Evolutionary conservation across 2,797 vertebrate genomes (phyloP), one percentile per base, ranked within the genome.

Genomic region (Enteromius anoplus): DNA sequence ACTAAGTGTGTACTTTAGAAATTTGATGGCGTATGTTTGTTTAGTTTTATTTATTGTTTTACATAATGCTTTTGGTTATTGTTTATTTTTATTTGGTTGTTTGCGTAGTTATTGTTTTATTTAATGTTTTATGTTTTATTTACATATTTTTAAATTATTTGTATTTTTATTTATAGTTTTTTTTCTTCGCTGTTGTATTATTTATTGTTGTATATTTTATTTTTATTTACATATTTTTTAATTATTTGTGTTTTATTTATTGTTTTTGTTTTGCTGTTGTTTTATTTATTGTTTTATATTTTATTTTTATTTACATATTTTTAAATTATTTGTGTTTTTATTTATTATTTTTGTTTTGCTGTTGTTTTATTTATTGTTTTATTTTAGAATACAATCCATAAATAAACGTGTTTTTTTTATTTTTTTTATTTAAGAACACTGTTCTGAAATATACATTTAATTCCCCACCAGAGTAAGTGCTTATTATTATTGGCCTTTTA

Each of bases 371-470:
- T 14, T 45, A 23, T 3, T 15, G n/a, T 21, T 66, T 21, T 51
- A 5, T 21, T 68, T 10, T 11, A n/a, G 34, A 68, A 66, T 37
- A 5, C n/a, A 68, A n/a, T 40, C 4, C 34, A 21, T 17, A 51
- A 45, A 72, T 19, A 29, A 49, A 53, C 26, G 26, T 26, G 26
- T 26, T 26, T 26, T 26, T 26, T 26, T 26, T 26, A 26, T 42
- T 32, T 32, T 32, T 32, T 32, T 32, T 7, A 7, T 37, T 71
- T 51, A 34, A 51, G 70, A 51, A 51, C 2, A 9, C 69, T 71
- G 3, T 29, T 29, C 69, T 51, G 23, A 72, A 73, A 73, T 51
- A 51, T 49, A 51, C 21, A 72, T 32, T 51, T 34, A 72, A 72
- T 32, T 53, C 47, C 5, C 19, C 49, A n/a, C 29, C 11, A 55